A percentile compares a stretch with the other conserved stretches of the same genome.
Conservation (phyloP, 2,797 vertebrate species). For the Rhyacichthys aspro region DNA sequence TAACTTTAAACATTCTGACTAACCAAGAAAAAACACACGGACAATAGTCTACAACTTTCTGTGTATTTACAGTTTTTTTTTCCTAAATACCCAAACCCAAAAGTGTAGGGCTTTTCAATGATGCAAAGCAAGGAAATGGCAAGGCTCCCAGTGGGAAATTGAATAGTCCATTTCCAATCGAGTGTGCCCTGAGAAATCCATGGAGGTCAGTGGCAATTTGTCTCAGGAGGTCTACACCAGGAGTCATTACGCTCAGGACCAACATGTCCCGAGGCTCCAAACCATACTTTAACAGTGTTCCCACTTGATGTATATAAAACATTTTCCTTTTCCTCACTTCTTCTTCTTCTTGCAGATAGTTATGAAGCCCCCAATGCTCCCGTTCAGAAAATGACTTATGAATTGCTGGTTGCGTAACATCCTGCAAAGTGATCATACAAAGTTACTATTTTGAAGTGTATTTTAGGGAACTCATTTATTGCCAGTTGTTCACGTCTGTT, state of each 20-base stretch:
- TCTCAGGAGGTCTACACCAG: constrained; percentile 69
- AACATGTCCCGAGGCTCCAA: constrained; percentile 63
- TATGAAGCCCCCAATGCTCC: constrained; percentile 15
- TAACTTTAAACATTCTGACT: too few species aligned
- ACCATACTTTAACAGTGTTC: constrained; percentile 61
- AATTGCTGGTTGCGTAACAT: constrained; percentile 27
- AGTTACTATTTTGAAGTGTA: constrained; percentile 45
- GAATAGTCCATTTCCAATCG: constrained; percentile 79
- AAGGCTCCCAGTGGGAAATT: constrained; percentile 73
- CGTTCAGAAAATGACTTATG: constrained; percentile 19
- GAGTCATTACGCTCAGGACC: constrained; percentile 74
- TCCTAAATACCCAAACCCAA: constrained; percentile 23
- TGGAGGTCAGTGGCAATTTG: constrained; percentile 77
- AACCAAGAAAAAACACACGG: too few species aligned
- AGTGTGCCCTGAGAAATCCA: constrained; percentile 74
- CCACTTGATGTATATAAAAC: constrained; percentile 49
- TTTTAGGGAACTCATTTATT: constrained; percentile 44
- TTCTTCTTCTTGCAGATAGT: constrained; percentile 25
- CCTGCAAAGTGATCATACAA: constrained; percentile 21
- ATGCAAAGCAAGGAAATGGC: constrained; percentile 68
- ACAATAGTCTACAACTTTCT: constrained; percentile 11
- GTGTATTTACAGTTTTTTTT: constrained; percentile 35
- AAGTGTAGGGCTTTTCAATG: constrained; percentile 60
- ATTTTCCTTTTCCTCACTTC: constrained; percentile 24
- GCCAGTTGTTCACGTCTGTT: constrained; percentile 47